phyloP scores from a whole-genome alignment of 2,888 invertebrate species.

The Polylopha cassiicola region DNA sequence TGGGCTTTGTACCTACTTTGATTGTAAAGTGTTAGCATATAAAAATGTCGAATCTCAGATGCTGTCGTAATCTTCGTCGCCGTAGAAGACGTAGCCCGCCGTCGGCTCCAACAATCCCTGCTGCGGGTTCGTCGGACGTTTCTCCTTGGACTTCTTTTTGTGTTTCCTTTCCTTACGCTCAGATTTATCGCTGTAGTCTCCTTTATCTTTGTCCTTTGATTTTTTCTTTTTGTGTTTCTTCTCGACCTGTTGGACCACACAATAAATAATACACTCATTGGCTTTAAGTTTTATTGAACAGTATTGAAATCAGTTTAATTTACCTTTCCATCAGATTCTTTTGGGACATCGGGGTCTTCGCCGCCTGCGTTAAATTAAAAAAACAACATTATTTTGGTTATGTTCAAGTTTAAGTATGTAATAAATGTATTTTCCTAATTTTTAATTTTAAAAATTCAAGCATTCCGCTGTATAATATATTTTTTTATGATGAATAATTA shows the following conservation, averaged over 20 bases:
- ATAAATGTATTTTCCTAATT: background rate
- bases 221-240: slow-evolving; percentile 77
- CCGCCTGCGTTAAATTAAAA: slow-evolving; percentile 43
- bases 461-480: background rate
- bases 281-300: background rate
- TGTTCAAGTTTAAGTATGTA: background rate
- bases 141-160: slow-evolving; percentile 71
- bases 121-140: slow-evolving; percentile 65
- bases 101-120: slow-evolving; percentile 62
- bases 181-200: slow-evolving; percentile 68
- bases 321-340: slow-evolving; percentile 58
- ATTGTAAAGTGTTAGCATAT: too few species aligned
- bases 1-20: too few species aligned
- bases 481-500: background rate
- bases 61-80: slow-evolving; percentile 60
- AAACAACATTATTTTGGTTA: slow-evolving; percentile 2
- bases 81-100: slow-evolving; percentile 39
- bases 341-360: slow-evolving; percentile 59
- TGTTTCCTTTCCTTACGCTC: slow-evolving; percentile 76
- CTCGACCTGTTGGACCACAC: slow-evolving; percentile 47
- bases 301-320: slow-evolving; percentile 6
- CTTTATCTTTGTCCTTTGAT: slow-evolving; percentile 72
- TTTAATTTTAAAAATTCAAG: background rate
- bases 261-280: slow-evolving; percentile 28
- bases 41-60: slow-evolving; percentile 37